Evolutionary conservation across 1,140 invertebrate species (phyloP).

Genomic region (Sarcophaga peregrina): DNA sequence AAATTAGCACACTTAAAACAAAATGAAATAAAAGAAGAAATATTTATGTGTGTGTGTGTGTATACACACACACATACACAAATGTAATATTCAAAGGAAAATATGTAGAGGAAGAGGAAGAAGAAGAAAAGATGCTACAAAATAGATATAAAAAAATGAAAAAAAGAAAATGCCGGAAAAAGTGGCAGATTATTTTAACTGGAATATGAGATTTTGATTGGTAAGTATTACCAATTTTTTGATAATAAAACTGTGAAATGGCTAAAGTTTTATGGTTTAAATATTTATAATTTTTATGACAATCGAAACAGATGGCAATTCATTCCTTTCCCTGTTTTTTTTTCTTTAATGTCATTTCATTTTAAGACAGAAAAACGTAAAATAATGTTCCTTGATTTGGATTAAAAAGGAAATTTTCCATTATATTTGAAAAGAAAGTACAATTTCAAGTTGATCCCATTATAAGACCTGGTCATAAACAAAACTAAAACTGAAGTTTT

Average conservation of each 20-base stretch:
- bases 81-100: not conserved
- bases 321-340: too few relatives aligned
- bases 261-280: not conserved
- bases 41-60: too few relatives aligned
- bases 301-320: conserved; percentile 8
- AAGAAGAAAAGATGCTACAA: not conserved
- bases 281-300: not conserved
- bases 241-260: not conserved
- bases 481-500: too few relatives aligned
- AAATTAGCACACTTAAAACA: conserved; percentile 18
- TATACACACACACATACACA: not conserved
- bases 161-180: not conserved
- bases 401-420: too few relatives aligned
- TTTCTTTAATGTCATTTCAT: too few relatives aligned
- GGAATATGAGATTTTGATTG: conserved; percentile 19
- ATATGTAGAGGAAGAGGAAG: too few relatives aligned
- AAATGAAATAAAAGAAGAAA: not conserved
- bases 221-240: not conserved
- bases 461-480: too few relatives aligned
- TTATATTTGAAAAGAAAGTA: too few relatives aligned
- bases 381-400: too few relatives aligned
- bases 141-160: not conserved
- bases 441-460: too few relatives aligned
- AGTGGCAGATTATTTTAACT: conserved; percentile 22
- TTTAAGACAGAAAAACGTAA: too few relatives aligned